Evolutionary conservation across 2,888 invertebrate species (phyloP), one percentile per base, ranked within the genome.

Genomic region (Elysia crispata): DNA sequence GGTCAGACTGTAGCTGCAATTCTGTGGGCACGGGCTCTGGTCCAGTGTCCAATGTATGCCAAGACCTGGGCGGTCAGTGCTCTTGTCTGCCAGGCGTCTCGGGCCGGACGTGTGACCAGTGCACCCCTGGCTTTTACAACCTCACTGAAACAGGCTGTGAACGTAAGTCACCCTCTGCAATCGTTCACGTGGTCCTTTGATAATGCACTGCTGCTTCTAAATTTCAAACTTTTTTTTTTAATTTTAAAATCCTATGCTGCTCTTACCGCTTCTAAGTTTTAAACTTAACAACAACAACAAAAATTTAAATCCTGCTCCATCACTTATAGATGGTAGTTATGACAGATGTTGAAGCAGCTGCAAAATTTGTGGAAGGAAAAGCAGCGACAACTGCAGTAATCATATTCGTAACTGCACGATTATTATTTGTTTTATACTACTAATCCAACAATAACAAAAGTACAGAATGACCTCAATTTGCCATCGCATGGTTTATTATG

Each of bases 51-150:
- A 76, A 23, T 18, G 23, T 57, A 1, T 73, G 77, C 33, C 67
- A 67, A 62, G 50, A 82, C 80, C 54, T 76, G n/a, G 84, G 83
- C 49, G 87, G 87, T 8, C 84, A 85, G 64, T 90, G 90, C 79
- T 80, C 81, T 72, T 90, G 89, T 79, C 92, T 96, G 95, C 91
- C 93, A 0, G 95, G 97, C 92, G 98, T 97, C 1, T 95, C 95
- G 83, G 99, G 98, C 0, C 94, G 94, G 77, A 94, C 94, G 13
- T 99, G 98, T 92, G 95, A 96, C 84, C 93, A 94, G 8, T 99
- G 98, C 92, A 95, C 95, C 76, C 91, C 94, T 0, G 98, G 97
- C 0, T 95, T 95, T 92, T 98, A 95, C 91, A 95, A 95, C 77
- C 66, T 83, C 20, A 57, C 76, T 33, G 30, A 28, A 20, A 54